Evolutionary conservation across 2,113 vertebrate species (phyloP).

Genomic region (Lethenteron reissneri): DNA sequence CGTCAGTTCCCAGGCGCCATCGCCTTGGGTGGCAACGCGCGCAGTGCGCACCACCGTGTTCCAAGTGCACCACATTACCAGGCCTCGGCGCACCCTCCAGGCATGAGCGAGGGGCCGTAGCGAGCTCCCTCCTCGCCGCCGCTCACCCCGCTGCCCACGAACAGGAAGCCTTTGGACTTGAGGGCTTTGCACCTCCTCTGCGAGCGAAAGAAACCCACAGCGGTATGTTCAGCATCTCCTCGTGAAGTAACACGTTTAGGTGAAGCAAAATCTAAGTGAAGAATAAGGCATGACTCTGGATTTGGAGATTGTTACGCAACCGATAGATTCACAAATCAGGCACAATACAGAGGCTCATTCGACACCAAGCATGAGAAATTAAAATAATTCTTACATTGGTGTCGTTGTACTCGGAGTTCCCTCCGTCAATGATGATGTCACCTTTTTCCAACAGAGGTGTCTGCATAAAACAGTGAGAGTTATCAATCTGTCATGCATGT

Average conservation of each 20-base stretch:
- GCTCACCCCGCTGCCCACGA: constrained; percentile 86
- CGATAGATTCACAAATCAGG: no score
- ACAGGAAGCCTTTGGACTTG: constrained; percentile 51
- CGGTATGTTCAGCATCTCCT: no score
- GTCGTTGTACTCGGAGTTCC: constrained; percentile 87
- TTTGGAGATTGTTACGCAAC: no score
- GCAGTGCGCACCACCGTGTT: no score
- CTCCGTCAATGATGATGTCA: constrained; percentile 87
- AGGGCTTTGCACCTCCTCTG: constrained; percentile 67
- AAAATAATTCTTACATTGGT: constrained; percentile 38
- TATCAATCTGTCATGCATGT: no score
- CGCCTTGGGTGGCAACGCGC: not conserved
- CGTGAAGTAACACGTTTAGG: no score
- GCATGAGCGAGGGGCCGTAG: constrained; percentile 83
- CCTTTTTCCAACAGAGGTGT: constrained; percentile 50
- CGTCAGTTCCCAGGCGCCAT: not conserved
- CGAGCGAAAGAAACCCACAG: not conserved
- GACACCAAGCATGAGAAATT: no score
- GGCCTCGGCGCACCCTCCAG: constrained; percentile 69
- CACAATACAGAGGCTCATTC: no score
- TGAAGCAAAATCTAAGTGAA: no score
- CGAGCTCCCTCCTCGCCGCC: constrained; percentile 88
- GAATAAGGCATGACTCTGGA: no score
- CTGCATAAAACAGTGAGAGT: constrained; percentile 18
- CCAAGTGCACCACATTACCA: constrained; percentile 31